Conservation (phyloP, 2,888 invertebrate genomes). For the Siphlonurus alternatus region DNA sequence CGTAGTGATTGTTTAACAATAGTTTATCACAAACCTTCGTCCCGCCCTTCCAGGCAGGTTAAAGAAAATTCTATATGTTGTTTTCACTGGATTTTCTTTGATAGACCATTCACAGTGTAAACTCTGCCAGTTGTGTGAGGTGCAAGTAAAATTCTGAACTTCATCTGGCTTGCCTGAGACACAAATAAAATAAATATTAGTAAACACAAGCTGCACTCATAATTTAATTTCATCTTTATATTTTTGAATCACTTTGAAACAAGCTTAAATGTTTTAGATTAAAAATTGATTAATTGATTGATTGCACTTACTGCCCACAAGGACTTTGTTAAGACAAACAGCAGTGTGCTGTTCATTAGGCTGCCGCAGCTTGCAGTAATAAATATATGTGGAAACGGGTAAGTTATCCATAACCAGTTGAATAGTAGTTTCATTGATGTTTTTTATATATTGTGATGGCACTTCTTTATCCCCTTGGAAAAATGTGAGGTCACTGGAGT, state of each 20-base stretch:
- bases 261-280: too few species aligned
- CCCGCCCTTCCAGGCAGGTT: slow-evolving; percentile 26
- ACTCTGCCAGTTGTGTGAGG: slow-evolving; percentile 52
- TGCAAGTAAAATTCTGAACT: slow-evolving; percentile 53
- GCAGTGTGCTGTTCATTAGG: slow-evolving; percentile 23
- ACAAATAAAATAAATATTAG: slow-evolving; percentile 13
- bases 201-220: slow-evolving; percentile 18
- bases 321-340: slow-evolving; percentile 37
- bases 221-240: too few species aligned
- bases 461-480: slow-evolving; percentile 16
- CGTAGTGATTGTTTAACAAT: too few species aligned
- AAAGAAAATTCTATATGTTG: slow-evolving; percentile 34
- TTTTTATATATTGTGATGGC: slow-evolving; percentile 29
- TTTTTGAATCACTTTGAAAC: too few species aligned
- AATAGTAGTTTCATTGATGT: slow-evolving; percentile 45
- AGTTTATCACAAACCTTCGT: slow-evolving; percentile 22
- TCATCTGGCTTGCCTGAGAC: slow-evolving; percentile 38
- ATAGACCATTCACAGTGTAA: slow-evolving; percentile 58
- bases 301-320: slow-evolving; percentile 40
- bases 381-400: slow-evolving; percentile 28
- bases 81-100: slow-evolving; percentile 36
- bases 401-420: slow-evolving; percentile 28
- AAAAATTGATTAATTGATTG: too few species aligned
- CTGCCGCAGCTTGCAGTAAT: slow-evolving; percentile 35
- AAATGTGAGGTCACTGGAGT: slow-evolving; percentile 24